phyloP scores from a whole-genome alignment of 2,888 invertebrate genomes.

The Sarcophaga carnaria region DNA sequence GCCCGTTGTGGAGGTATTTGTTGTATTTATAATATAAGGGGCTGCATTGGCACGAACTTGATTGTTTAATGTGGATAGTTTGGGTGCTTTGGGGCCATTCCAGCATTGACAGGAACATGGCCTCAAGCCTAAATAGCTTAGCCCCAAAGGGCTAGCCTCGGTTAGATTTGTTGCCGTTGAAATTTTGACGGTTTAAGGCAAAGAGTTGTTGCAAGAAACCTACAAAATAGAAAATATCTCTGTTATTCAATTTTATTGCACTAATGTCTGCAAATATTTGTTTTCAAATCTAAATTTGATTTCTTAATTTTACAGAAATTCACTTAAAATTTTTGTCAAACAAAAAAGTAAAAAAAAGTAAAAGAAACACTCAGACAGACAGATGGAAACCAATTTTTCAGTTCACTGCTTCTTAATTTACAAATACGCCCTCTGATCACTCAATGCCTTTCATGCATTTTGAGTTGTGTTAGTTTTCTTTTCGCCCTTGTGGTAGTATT shows the following conservation, averaged over 20 bases:
- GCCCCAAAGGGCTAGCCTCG: conserved; percentile 78
- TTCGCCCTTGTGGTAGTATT: conserved; percentile 7
- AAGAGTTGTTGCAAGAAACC: neutral
- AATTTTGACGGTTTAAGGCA: conserved; percentile 74
- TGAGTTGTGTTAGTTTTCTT: neutral
- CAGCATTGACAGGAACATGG: conserved; percentile 80
- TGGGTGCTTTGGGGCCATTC: conserved; percentile 76
- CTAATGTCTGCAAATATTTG: neutral
- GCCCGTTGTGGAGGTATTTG: neutral
- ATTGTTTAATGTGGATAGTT: conserved; percentile 71
- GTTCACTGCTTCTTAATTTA: conserved; percentile 81
- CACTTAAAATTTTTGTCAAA: conserved; percentile 71
- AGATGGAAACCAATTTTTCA: conserved; percentile 81
- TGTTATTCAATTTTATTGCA: neutral
- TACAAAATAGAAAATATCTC: neutral
- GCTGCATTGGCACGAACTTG: conserved; percentile 73
- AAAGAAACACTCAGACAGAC: conserved; percentile 75
- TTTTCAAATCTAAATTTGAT: too few species aligned
- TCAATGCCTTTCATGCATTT: conserved; percentile 38
- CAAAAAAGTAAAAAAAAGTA: too few species aligned
- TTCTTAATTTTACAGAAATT: neutral
- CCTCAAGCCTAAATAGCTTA: conserved; percentile 79
- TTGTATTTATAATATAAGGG: conserved; percentile 74
- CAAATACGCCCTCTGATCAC: conserved; percentile 71
- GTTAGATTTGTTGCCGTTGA: conserved; percentile 72